These are phyloP conservation scores for Tiaroga cobitis DNA, from an alignment of 2,797 vertebrate species.

Conservation along the genomic window DNA sequence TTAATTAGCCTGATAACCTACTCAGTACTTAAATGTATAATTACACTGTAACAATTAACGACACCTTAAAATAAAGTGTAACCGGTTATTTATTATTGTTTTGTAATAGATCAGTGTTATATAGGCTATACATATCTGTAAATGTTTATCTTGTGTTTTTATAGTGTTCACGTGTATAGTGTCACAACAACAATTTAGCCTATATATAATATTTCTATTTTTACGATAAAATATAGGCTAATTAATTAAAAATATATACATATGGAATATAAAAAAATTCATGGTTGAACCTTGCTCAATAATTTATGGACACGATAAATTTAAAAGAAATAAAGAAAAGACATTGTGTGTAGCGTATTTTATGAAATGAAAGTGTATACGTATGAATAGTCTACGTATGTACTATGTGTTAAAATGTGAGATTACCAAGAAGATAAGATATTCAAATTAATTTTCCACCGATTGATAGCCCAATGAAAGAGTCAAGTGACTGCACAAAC, in stretches of 20 bases:
- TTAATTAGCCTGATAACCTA: too few relatives aligned
- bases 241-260: not conserved
- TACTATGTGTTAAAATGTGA: conserved; percentile 16
- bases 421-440: conserved; percentile 17
- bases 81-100: not conserved
- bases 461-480: not conserved
- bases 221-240: too few relatives aligned
- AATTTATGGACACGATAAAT: not conserved
- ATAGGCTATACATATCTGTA: not conserved
- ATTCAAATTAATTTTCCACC: conserved; percentile 25
- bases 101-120: not conserved
- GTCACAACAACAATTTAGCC: not conserved
- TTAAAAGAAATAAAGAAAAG: not conserved
- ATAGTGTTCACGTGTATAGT: not conserved
- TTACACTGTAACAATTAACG: too few relatives aligned
- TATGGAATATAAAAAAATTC: not conserved
- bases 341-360: not conserved
- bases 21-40: too few relatives aligned
- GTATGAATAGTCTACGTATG: not conserved
- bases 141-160: not conserved
- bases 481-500: not conserved
- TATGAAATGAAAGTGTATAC: not conserved
- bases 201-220: not conserved
- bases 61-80: too few relatives aligned
- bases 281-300: not conserved